phyloP scores from a whole-genome alignment of 1,140 invertebrate species.

The Oscheius sp. region DNA sequence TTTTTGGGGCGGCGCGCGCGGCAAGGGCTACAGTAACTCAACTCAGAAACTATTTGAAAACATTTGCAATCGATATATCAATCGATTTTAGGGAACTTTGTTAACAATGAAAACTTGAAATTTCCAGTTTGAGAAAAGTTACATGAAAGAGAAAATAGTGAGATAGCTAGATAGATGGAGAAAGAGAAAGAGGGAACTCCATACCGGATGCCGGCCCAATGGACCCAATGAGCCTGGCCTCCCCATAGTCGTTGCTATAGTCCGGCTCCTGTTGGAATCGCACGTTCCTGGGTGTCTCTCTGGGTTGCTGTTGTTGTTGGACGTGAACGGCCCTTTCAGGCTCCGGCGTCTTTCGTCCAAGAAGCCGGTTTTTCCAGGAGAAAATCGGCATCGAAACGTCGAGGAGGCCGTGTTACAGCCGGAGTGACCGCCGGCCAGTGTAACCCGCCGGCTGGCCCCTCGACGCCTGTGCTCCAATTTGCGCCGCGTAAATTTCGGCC shows the following conservation, averaged over 20 bases:
- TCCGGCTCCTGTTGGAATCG: conserved; percentile 20
- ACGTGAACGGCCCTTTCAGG: conserved; percentile 35
- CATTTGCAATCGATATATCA: too few relatives aligned
- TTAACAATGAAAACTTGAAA: background rate
- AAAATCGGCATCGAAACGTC: conserved; percentile 24
- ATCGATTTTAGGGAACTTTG: too few relatives aligned
- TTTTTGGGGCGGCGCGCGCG: too few relatives aligned
- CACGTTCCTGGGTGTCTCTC: background rate
- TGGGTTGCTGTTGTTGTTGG: background rate
- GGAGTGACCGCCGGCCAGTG: background rate
- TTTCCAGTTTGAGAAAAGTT: background rate
- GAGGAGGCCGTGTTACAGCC: conserved; percentile 6
- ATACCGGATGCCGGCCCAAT: conserved; percentile 2
- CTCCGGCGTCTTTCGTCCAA: conserved; percentile 38
- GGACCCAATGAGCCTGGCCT: conserved; percentile 22
- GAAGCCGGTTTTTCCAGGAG: conserved; percentile 15
- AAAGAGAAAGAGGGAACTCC: background rate
- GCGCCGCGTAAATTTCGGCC: background rate
- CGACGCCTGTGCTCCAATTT: background rate
- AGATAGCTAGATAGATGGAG: background rate
- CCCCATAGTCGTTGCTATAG: conserved; percentile 18
- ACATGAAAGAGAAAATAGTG: background rate
- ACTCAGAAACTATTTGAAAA: background rate
- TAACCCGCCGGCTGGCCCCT: background rate
- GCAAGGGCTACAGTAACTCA: background rate